These are phyloP conservation scores for Plebejus anna DNA, from an alignment of 2,888 invertebrate genomes.

Conservation along the genomic window DNA sequence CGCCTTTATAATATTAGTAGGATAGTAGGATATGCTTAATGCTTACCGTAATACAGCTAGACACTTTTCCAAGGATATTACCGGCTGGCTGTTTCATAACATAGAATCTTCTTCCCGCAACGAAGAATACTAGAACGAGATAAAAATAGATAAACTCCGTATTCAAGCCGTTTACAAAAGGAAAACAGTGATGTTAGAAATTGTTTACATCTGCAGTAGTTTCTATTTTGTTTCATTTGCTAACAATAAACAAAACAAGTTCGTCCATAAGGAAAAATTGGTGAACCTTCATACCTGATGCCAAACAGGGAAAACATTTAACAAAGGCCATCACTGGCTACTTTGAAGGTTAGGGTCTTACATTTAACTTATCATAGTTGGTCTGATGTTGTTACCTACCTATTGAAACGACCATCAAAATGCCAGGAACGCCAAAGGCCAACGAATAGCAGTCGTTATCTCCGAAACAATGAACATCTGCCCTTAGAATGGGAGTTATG, in stretches of 20 bases:
- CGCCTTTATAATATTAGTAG: no score
- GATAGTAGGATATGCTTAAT: not conserved
- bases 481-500: conserved; percentile 91
- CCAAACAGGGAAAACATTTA: not conserved
- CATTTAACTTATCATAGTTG: not conserved
- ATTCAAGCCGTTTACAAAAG: not conserved
- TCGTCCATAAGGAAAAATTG: not conserved
- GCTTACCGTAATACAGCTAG: conserved; percentile 88
- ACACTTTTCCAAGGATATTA: conserved; percentile 89
- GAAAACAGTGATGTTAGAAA: not conserved
- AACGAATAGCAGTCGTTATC: conserved; percentile 88
- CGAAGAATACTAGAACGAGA: conserved; percentile 85
- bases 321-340: not conserved
- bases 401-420: conserved; percentile 90
- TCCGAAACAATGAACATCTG: conserved; percentile 88
- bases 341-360: not conserved
- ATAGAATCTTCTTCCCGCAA: conserved; percentile 88
- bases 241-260: conserved; percentile 1
- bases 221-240: not conserved
- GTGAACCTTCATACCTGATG: conserved; percentile 1
- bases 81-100: conserved; percentile 88
- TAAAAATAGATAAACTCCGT: conserved; percentile 12
- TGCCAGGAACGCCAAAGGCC: conserved; percentile 94
- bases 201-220: not conserved
- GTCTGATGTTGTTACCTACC: not conserved